Base-by-base conservation (phyloP, 1,140 invertebrate genomes). In the Pararge aegeria region DNA sequence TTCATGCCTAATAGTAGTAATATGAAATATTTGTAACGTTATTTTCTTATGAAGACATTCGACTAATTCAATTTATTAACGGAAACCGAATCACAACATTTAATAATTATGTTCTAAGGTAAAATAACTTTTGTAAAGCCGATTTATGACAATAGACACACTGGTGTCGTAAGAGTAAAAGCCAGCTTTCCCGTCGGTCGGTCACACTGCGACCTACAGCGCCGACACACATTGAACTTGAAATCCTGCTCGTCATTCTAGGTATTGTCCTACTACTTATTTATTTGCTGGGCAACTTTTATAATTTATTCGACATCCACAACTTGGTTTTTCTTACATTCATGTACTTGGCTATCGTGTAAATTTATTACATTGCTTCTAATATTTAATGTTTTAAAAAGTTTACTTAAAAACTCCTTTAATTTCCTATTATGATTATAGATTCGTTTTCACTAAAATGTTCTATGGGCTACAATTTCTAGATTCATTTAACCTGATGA, bases 211-310 rank as follows among this genome's bases (percentile, higher is more conserved):
- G 80, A 87, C 82, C 82, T 80, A 82, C 78, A 82, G 69, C 73
- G 62, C 67, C 80, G 82, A 75, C 84, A 85, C 57, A 86, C 82
- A 84, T 83, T 64, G 68, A 57, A 73, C 67, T 73, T 79, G 75
- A 84, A 77, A 84, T 87, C 81, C 81, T 87, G 80, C 78, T 81
- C 57, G 65, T 72, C 64, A 69, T 78, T 73, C 64, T 67, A 69
- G 60, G 56, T 64, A 64, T 64, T 24, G 24, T 55, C 65, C 69
- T 64, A 73, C 57, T 54, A 63, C 40, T 52, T 46, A 30, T 59
- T 58, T 56, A 50, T 61, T 34, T 53, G 29, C 42, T 18, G 16
- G 16, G 4, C 16, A 16, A 19, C 15, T 46, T 46, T 20, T 18
- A 46, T 46, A 46, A 19, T 46, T 46, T 20, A 34, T 34, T 34